Conservation (phyloP, 1,140 invertebrate genomes). For the Melanaphis sacchari region DNA sequence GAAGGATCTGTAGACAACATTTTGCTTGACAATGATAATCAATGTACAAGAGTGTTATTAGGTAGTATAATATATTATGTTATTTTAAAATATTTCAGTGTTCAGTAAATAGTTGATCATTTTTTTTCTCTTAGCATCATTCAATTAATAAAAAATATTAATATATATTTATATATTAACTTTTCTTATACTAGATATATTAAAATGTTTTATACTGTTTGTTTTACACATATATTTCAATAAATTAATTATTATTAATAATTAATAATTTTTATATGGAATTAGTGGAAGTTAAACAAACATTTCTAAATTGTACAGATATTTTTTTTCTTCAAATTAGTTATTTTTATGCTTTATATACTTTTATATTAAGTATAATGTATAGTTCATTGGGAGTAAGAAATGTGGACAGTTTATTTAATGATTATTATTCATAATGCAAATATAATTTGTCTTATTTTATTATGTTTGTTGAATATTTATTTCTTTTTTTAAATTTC, state of each 20-base stretch:
- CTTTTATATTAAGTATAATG: not conserved
- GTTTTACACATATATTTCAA: not conserved
- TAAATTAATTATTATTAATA: too few relatives aligned
- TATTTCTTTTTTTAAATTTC: too few relatives aligned
- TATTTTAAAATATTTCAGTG: not conserved
- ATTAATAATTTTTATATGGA: not conserved
- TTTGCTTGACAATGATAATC: constrained; percentile 65
- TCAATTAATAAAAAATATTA: not conserved
- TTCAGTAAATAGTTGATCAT: not conserved
- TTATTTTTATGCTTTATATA: not conserved
- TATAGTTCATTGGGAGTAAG: too few relatives aligned
- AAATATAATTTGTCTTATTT: too few relatives aligned
- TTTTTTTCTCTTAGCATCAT: not conserved
- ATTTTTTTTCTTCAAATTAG: not conserved
- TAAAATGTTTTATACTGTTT: not conserved
- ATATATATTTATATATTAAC: not conserved
- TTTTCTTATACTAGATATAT: constrained; percentile 1
- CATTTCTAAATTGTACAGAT: not conserved
- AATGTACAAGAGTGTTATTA: constrained; percentile 39
- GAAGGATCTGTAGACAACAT: constrained; percentile 87
- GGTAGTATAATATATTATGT: constrained; percentile 32
- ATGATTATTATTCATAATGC: too few relatives aligned
- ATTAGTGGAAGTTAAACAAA: not conserved
- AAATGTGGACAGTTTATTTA: too few relatives aligned
- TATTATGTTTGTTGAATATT: too few relatives aligned